These are phyloP conservation scores for Frankliniella fusca DNA, from an alignment of 2,888 invertebrate species.

Conservation along the genomic window DNA sequence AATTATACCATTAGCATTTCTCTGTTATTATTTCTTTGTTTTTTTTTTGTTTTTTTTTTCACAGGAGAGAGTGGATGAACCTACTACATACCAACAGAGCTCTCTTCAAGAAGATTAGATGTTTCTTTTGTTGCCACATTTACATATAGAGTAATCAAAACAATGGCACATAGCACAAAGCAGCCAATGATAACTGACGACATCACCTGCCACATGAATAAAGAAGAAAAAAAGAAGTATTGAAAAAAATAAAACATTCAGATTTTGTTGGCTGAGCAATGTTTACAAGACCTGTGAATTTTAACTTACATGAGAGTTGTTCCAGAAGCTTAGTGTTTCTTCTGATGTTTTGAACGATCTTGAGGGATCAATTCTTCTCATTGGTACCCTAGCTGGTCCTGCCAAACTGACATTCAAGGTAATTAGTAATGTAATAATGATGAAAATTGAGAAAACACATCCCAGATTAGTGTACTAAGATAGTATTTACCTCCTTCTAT, in stretches of 20 bases:
- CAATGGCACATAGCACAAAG: neutral
- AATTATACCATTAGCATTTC: no score
- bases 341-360: slow-evolving; percentile 35
- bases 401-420: neutral
- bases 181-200: neutral
- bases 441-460: neutral
- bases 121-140: neutral
- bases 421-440: neutral
- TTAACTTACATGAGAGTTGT: slow-evolving; percentile 28
- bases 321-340: slow-evolving; percentile 32
- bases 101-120: neutral
- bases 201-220: neutral
- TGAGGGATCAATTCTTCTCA: neutral
- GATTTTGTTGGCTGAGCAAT: neutral
- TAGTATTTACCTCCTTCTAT: neutral
- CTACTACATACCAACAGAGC: neutral
- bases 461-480: neutral
- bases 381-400: neutral
- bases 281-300: neutral
- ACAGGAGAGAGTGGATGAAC: no score
- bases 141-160: neutral
- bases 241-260: neutral
- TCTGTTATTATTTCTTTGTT: no score
- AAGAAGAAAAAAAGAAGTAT: no score
- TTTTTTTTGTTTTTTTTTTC: no score